Evolutionary conservation across 2,888 invertebrate species (phyloP).

Genomic region (Macroteleia sp.): DNA sequence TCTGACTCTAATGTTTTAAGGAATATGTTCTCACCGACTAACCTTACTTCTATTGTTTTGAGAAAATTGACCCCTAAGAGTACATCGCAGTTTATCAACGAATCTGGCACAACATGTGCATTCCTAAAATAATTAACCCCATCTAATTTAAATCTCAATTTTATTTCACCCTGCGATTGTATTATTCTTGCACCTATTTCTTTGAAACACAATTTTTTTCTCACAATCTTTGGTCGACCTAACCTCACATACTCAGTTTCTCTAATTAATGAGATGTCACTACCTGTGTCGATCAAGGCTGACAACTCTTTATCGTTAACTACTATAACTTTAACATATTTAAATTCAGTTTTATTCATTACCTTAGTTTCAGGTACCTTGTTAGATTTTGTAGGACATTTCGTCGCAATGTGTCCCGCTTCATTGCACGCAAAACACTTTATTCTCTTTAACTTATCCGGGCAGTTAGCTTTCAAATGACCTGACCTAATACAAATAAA

Average conservation of each 20-base stretch:
- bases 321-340: too few relatives aligned
- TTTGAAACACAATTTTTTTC: background rate
- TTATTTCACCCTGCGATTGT: slow-evolving; percentile 1
- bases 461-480: slow-evolving; percentile 1
- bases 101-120: background rate
- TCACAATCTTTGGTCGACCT: background rate
- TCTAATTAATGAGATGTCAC: too few relatives aligned
- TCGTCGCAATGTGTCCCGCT: background rate
- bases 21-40: background rate
- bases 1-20: background rate
- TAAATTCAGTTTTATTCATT: background rate
- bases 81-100: background rate
- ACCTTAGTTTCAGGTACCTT: background rate
- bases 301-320: too few relatives aligned
- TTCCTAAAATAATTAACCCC: slow-evolving; percentile 23
- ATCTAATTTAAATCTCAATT: slow-evolving; percentile 19
- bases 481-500: background rate
- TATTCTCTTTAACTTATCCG: background rate
- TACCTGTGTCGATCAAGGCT: too few relatives aligned
- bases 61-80: background rate
- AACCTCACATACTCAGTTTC: slow-evolving; percentile 4
- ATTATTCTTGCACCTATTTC: background rate
- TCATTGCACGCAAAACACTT: slow-evolving; percentile 1
- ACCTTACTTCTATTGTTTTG: background rate
- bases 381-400: background rate